These are phyloP conservation scores for Molanna angustata DNA, from an alignment of 2,888 invertebrate species.

Conservation along the genomic window DNA sequence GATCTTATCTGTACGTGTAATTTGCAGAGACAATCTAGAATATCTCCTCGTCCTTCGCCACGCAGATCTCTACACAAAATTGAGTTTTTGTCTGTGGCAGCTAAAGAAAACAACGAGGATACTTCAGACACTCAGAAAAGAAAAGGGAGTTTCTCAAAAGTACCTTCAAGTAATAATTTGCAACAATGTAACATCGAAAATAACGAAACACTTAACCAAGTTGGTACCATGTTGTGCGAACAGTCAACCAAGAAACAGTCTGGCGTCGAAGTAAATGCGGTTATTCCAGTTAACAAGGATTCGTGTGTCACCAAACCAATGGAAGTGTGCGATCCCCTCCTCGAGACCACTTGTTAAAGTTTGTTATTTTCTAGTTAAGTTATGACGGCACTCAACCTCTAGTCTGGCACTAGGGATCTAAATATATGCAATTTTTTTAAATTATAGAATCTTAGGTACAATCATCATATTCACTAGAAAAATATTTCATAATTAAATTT, in stretches of 20 bases:
- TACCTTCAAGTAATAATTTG: conserved; percentile 7
- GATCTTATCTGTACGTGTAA: conserved; percentile 27
- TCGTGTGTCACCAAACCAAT: conserved; percentile 11
- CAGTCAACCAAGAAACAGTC: not conserved
- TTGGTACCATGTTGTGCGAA: conserved; percentile 7
- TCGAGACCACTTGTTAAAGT: conserved; percentile 44
- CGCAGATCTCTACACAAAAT: conserved; percentile 19
- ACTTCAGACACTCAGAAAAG: conserved; percentile 12
- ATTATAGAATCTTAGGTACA: no score
- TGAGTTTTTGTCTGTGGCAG: conserved; percentile 21
- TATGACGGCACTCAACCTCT: conserved; percentile 11
- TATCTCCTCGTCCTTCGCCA: conserved; percentile 27
- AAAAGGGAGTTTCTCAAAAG: conserved; percentile 17
- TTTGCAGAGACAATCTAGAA: conserved; percentile 12
- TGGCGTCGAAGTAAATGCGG: not conserved
- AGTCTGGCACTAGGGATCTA: conserved; percentile 15
- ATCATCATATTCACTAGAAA: no score
- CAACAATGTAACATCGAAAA: conserved; percentile 4
- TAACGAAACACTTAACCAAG: conserved; percentile 6
- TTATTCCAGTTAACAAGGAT: not conserved
- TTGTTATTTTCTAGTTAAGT: conserved; percentile 12
- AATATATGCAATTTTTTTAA: conserved; percentile 14
- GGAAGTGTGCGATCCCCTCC: conserved; percentile 37
- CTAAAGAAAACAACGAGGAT: no score
- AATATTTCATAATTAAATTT: not conserved